Evolutionary conservation across 1,140 invertebrate genomes (phyloP), one percentile per base, ranked within the genome.

Genomic region (Drosophila virilis): DNA sequence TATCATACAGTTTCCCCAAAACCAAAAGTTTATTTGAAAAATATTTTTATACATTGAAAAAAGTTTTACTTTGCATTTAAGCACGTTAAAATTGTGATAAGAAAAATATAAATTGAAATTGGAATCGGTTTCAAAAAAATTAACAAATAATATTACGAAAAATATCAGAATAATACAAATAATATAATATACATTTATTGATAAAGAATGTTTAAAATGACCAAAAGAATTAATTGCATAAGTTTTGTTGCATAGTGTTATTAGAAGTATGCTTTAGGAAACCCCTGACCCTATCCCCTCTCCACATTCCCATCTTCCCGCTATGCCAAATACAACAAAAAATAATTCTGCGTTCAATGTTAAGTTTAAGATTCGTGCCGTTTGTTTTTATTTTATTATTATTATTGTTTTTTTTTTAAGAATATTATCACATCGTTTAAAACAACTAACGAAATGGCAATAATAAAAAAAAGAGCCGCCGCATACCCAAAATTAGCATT

Each of bases 361-460:
- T 50, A 58, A 55, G 15, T 33, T 60, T 15, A n/a, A 55, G 51
- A 59, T 74, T 84, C 80, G 80, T 80, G 76, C 70, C 83, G 73
- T 88, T 83, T 69, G 67, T 61, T 54, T 38, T 43, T 74, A 6
- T 43, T 50, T 10, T 10, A 15, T 28, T 32, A 9, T 6, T 32
- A 32, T 32, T 28, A 8, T 62, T 17, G 10, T 58, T 60, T 46
- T 33, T 17, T 15, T 58, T 60, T 46, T 33, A 59, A 72, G 80
- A 28, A 89, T 89, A 78, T 89, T 89, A 89, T 89, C 84, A 89
- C 84, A 89, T 89, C 84, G 84, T 89, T 89, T 89, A 89, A 89
- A 89, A 89, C 80, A 89, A 89, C 84, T 89, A 89, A 84, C 84
- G 71, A 89, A 89, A 89, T 84, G 65, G 80, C 80, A 79, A 75